phyloP scores from a whole-genome alignment of 1,140 invertebrate species.

The Portunus trituberculatus region DNA sequence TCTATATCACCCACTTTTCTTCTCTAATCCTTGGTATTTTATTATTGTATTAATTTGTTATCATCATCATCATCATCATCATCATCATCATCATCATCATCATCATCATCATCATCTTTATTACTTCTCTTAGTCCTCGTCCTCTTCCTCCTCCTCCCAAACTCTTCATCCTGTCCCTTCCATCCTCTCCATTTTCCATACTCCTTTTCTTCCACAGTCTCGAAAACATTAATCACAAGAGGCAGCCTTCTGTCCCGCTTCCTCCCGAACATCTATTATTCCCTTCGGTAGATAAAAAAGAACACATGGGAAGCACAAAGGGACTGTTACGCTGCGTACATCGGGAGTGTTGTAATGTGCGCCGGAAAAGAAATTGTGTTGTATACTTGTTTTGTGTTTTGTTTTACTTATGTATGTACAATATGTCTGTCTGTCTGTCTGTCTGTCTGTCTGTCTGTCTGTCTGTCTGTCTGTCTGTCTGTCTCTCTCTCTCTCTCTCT shows the following conservation, averaged over 20 bases:
- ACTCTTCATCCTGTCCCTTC: background rate
- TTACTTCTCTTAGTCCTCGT: background rate
- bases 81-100: background rate
- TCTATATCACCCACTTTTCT: background rate
- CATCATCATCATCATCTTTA: background rate
- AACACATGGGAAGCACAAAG: too few species aligned
- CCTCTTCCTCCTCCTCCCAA: background rate
- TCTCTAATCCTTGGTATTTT: background rate
- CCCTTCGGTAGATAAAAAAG: too few species aligned
- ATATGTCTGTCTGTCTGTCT: too few species aligned
- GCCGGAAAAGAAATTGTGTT: too few species aligned
- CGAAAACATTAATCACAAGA: too few species aligned
- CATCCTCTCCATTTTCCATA: background rate
- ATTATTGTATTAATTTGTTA: background rate
- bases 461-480: background rate
- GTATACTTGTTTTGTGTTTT: too few species aligned
- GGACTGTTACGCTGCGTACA: too few species aligned
- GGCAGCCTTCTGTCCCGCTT: too few species aligned
- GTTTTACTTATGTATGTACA: too few species aligned
- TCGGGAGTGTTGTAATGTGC: too few species aligned
- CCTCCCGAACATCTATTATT: too few species aligned
- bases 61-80: background rate
- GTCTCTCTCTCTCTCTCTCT: background rate
- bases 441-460: background rate
- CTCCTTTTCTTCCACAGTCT: background rate